Evolutionary conservation across 2,113 vertebrate species (phyloP).

Genomic region (Cettia cetti): DNA sequence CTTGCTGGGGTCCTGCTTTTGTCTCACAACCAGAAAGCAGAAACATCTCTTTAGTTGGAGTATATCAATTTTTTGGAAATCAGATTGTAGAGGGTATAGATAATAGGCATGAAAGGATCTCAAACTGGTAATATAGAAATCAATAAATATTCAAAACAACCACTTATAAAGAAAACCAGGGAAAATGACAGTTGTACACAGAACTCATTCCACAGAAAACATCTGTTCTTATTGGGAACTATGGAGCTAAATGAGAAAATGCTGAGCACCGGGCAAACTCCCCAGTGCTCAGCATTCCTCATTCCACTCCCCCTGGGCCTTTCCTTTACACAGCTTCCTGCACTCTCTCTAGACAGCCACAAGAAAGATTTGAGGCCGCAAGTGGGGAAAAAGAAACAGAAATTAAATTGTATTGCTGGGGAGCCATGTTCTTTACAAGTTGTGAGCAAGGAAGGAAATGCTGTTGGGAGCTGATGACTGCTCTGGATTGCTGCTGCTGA

Average conservation of each 20-base stretch:
- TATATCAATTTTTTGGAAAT: conserved; percentile 48
- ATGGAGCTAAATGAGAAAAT: conserved; percentile 16
- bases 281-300: conserved; percentile 6
- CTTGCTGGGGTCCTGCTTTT: not conserved
- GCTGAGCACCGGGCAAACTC: conserved; percentile 23
- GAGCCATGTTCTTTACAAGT: not conserved
- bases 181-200: conserved; percentile 1
- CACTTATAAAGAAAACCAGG: not conserved
- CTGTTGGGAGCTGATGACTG: not conserved
- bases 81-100: not conserved
- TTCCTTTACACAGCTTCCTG: not conserved
- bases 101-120: conserved; percentile 2
- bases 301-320: not conserved
- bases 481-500: not conserved
- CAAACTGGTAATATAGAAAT: conserved; percentile 12
- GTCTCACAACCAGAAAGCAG: conserved; percentile 28
- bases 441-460: not conserved
- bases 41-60: conserved; percentile 30
- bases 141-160: conserved; percentile 39
- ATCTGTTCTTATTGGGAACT: not conserved
- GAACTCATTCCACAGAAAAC: conserved; percentile 6
- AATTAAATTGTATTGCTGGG: not conserved
- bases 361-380: not conserved
- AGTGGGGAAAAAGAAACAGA: not conserved
- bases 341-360: not conserved